Conservation (phyloP, 2,113 vertebrate genomes). For the Nothobranchius kuhntae region DNA sequence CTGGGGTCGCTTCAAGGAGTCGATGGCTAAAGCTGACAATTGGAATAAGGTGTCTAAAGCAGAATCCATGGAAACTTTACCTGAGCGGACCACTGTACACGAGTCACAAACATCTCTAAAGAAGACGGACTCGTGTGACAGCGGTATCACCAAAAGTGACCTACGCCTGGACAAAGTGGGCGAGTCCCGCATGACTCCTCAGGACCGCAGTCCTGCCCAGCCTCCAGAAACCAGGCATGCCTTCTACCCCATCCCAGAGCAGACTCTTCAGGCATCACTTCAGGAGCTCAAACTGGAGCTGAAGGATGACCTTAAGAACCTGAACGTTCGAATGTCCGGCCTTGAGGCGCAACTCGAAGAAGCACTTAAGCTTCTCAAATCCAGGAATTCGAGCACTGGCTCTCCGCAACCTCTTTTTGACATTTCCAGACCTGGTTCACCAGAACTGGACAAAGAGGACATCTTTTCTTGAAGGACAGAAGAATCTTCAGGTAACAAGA, state of each 20-base stretch:
- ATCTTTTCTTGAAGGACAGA: constrained; percentile 81
- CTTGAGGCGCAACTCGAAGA: constrained; percentile 93
- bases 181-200: constrained; percentile 89
- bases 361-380: constrained; percentile 89
- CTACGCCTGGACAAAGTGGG: constrained; percentile 91
- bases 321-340: constrained; percentile 86
- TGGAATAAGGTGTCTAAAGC: constrained; percentile 96
- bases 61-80: constrained; percentile 97
- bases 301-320: constrained; percentile 92
- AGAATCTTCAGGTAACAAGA: constrained; percentile 5
- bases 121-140: constrained; percentile 98
- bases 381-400: constrained; percentile 79
- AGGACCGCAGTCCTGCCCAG: constrained; percentile 90
- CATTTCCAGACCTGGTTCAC: constrained; percentile 91
- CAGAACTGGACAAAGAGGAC: constrained; percentile 91
- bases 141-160: constrained; percentile 98
- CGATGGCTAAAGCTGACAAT: constrained; percentile 83
- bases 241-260: constrained; percentile 96
- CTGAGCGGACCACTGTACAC: constrained; percentile 86
- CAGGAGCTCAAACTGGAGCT: constrained; percentile 92
- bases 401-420: constrained; percentile 89
- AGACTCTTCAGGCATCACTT: constrained; percentile 91
- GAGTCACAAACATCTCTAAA: constrained; percentile 84
- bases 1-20: constrained; percentile 94
- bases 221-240: constrained; percentile 83